Conservation (phyloP, 2,797 vertebrate genomes). For the Sitta carolinensis region DNA sequence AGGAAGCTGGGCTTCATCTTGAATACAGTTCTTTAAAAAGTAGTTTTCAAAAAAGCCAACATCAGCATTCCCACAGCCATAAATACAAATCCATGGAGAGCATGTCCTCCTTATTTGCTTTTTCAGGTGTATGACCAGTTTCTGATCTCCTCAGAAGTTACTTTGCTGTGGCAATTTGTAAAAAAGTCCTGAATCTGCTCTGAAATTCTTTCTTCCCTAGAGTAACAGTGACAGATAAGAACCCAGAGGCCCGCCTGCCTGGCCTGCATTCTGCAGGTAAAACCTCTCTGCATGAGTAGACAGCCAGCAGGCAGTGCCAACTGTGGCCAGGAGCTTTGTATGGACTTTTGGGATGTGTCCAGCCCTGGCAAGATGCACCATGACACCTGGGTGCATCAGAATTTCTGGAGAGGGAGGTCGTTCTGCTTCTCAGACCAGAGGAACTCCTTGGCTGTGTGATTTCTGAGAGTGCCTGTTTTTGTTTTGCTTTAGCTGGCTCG, state of each 20-base stretch:
- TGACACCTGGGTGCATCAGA: background rate
- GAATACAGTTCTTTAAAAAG: background rate
- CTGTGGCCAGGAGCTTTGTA: background rate
- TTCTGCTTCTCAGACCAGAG: background rate
- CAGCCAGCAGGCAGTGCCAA: background rate
- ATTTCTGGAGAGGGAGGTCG: accelerated
- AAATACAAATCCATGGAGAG: background rate
- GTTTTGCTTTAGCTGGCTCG: background rate
- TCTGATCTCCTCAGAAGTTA: background rate
- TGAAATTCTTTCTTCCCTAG: background rate
- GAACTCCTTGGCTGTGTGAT: accelerated
- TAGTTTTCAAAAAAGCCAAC: background rate
- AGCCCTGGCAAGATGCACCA: background rate
- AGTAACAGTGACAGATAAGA: background rate
- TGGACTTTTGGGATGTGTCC: background rate
- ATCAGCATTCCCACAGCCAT: background rate
- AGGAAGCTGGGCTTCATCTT: background rate
- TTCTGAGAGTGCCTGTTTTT: background rate
- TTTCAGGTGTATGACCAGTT: background rate
- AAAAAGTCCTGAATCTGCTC: background rate
- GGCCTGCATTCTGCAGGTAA: background rate
- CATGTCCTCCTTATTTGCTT: background rate
- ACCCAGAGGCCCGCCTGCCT: background rate
- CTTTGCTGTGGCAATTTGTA: background rate
- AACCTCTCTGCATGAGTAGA: accelerated